Percentiles rank a stretch among this genome's conserved stretches.
Evolutionary conservation across 2,888 invertebrate genomes (phyloP).

Genomic region (Digitonthophagus gazella): DNA sequence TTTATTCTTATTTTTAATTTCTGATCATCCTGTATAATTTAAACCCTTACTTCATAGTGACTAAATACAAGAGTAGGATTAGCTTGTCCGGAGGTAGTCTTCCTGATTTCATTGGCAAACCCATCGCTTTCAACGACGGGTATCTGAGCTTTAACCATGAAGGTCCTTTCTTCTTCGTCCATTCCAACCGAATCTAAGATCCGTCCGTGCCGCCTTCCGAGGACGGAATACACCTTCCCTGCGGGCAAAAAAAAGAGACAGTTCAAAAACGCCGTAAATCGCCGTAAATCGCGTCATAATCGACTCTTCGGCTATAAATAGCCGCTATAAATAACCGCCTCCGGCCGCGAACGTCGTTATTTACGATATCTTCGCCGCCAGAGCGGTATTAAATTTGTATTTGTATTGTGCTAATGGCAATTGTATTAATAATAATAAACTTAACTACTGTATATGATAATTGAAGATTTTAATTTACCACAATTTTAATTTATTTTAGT

Average conservation of each 20-base stretch:
- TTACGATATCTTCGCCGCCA: not conserved
- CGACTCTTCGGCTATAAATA: not conserved
- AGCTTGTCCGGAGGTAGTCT: conserved; percentile 94
- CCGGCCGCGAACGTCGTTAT: not conserved
- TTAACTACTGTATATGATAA: not conserved
- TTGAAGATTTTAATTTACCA: too few species aligned
- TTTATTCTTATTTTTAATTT: too few species aligned
- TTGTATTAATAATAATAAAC: not conserved
- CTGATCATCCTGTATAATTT: conserved; percentile 33
- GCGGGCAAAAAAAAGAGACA: too few species aligned
- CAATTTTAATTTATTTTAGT: too few species aligned
- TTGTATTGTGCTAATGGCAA: not conserved
- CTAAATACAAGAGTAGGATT: conserved; percentile 94
- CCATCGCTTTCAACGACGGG: conserved; percentile 97
- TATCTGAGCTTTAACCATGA: conserved; percentile 83
- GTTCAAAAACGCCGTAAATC: not conserved
- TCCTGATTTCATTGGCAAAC: conserved; percentile 91
- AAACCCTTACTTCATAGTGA: conserved; percentile 87
- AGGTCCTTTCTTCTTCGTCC: conserved; percentile 87
- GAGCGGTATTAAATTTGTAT: not conserved
- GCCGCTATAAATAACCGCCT: too few species aligned
- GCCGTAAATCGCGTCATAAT: not conserved
- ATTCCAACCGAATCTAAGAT: conserved; percentile 82
- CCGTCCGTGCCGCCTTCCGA: conserved; percentile 83
- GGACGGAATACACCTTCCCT: conserved; percentile 88